These are phyloP conservation scores for Antheraea mylitta DNA, from an alignment of 1,140 invertebrate species.

Conservation along the genomic window DNA sequence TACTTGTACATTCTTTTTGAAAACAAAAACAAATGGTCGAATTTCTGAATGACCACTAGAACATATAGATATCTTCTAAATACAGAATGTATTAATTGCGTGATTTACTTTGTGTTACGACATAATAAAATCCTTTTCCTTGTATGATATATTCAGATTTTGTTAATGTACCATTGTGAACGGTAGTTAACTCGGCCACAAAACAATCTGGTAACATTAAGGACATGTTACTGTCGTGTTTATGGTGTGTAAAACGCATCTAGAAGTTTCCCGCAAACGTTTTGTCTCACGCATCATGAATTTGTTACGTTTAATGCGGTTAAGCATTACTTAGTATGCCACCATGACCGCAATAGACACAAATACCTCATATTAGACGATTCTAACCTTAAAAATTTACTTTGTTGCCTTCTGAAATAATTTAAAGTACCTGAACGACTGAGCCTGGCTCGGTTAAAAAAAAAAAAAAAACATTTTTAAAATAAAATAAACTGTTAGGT, in stretches of 20 bases:
- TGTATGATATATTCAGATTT: conserved; percentile 4
- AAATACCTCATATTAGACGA: background rate
- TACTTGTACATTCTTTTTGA: no score
- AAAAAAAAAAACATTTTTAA: no score
- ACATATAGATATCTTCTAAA: background rate
- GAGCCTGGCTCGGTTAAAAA: no score
- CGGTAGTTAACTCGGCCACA: conserved; percentile 23
- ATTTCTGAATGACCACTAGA: no score
- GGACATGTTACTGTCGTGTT: conserved; percentile 26
- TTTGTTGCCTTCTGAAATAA: background rate
- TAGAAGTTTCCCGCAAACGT: conserved; percentile 26
- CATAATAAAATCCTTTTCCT: conserved; percentile 1
- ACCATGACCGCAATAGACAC: background rate
- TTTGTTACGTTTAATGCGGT: conserved; percentile 6
- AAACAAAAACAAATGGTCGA: no score
- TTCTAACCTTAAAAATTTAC: conserved; percentile 2
- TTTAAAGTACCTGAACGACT: background rate
- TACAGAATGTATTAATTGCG: no score
- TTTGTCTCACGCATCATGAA: conserved; percentile 15
- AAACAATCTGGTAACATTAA: conserved; percentile 30
- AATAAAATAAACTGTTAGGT: no score
- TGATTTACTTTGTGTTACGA: background rate
- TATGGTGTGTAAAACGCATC: conserved; percentile 34
- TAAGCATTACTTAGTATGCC: background rate
- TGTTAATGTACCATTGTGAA: conserved; percentile 19